Evolutionary conservation across 1,140 invertebrate species (phyloP), one percentile per base, ranked within the genome.

Genomic region (Trissolcus basalis): DNA sequence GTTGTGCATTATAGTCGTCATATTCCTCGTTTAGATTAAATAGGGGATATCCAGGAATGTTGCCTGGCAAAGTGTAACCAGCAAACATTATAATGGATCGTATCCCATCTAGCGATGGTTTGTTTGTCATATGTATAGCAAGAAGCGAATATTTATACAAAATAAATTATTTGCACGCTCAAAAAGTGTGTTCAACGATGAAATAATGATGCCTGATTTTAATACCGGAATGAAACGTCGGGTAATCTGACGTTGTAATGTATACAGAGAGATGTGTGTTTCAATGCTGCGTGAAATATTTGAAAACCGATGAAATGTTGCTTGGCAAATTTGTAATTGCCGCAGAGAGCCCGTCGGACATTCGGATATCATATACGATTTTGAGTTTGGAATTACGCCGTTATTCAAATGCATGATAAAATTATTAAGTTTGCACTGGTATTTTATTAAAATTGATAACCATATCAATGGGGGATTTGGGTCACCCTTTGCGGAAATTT

Each of bases 21-120:
- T 45, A 70, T 60, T 56, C 60, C 59, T 77, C 58, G 61, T 77
- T 70, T 70, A 65, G 74, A 71, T 71, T 61, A 67, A 77, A 67
- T 63, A 67, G 39, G 50, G 61, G 48, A 65, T 67, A 64, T 49
- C 72, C 44, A 69, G 44, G 60, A 60, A 60, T 54, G 64, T 16
- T 59, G 35, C 44, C 10, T 53, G 32, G 48, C 47, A 70, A 54
- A 67, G 65, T 70, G 56, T 77, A 71, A 61, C 56, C 60, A 67
- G 61, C 58, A 77, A 77, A 77, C 74, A 77, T 71, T 44, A 67
- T 71, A 71, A 77, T 71, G 56, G 67, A 77, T 76, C 67, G 60
- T 15, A 60, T 69, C 41, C 59, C 50, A 70, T 69, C 50, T 41
- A 49, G 39, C 63, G 59, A 35, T 51, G 58, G 48, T 64, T 64